Evolutionary conservation across 2,888 invertebrate species (phyloP), one percentile per base, ranked within the genome.

Genomic region (Julus scandinavius): DNA sequence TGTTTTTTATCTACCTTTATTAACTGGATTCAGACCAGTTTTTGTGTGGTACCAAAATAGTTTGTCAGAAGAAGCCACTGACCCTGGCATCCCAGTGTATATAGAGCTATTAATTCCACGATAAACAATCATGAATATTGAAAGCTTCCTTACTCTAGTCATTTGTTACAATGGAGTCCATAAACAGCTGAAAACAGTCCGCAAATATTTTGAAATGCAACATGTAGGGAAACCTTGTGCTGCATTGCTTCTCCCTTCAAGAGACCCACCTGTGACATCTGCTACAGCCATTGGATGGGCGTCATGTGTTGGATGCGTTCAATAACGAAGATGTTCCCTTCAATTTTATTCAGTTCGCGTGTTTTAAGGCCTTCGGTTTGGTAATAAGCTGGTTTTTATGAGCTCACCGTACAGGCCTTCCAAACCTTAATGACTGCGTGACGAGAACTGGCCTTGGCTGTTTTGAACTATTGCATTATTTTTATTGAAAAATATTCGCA

Each of bases 41-140:
- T 63, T 63, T 63, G 63, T 63, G 63, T 63, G 63, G 63, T 63
- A 63, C 63, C n/a, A 63, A 63, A 63, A 63, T 63, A 63, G 63
- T 63, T 63, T n/a, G 63, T n/a, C 54, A 54, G 54, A n/a, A 63
- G 63, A n/a, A 63, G 63, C 63, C 63, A 63, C 17, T 63, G 63
- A 63, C 63, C 63, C 63, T 63, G 63, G 63, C 63, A 63, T 63
- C 63, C n/a, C 17, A 6, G 63, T 63, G 63, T 63, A 63, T 63
- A 63, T 63, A 63, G 63, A 63, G 63, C 63, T 63, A 63, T 63
- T 63, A 63, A 63, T 63, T 63, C 63, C 63, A n/a, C n/a, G 63
- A 63, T 63, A 63, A 63, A 63, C 63, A 63, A 63, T 63, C 63
- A 63, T 63, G 63, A 63, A 63, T 63, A 63, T 63, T 63, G 63